A percentile compares a stretch with the other conserved stretches of the same genome.
Evolutionary conservation across 2,113 vertebrate species (phyloP).

Genomic region (Bambusicola thoracicus): DNA sequence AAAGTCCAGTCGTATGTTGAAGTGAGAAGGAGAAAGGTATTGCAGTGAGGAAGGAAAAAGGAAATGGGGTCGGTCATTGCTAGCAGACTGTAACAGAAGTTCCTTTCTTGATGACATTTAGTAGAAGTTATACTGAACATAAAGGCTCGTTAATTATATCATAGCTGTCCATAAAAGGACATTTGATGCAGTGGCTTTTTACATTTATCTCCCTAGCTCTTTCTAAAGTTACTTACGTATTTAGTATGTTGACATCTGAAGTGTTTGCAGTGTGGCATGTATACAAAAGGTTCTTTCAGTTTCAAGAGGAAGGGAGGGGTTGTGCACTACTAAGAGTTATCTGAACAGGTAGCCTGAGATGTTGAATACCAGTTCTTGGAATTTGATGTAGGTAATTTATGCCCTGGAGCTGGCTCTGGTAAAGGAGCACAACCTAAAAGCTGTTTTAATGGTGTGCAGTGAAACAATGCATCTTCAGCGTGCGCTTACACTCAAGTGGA

Average conservation of each 20-base stretch:
- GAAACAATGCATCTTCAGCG: background rate
- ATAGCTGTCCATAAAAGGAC: background rate
- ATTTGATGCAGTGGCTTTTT: background rate
- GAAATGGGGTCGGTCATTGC: background rate
- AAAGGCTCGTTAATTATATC: background rate
- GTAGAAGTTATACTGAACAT: background rate
- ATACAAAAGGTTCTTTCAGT: background rate
- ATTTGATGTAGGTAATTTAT: background rate
- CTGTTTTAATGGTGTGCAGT: background rate
- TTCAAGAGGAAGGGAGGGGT: background rate
- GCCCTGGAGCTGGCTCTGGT: fast-evolving
- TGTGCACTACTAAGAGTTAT: background rate
- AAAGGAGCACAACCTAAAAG: background rate
- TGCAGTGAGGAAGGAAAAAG: background rate
- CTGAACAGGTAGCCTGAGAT: background rate
- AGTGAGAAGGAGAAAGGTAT: background rate
- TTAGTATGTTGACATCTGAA: background rate
- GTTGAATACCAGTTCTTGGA: background rate
- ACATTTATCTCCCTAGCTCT: background rate
- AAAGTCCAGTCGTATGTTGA: background rate
- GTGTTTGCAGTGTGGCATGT: background rate
- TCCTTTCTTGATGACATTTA: background rate
- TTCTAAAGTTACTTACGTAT: background rate
- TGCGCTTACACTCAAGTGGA: background rate
- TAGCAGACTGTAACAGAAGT: background rate